These are phyloP conservation scores for Conistra vaccinii DNA, from an alignment of 2,888 invertebrate species.

Conservation along the genomic window DNA sequence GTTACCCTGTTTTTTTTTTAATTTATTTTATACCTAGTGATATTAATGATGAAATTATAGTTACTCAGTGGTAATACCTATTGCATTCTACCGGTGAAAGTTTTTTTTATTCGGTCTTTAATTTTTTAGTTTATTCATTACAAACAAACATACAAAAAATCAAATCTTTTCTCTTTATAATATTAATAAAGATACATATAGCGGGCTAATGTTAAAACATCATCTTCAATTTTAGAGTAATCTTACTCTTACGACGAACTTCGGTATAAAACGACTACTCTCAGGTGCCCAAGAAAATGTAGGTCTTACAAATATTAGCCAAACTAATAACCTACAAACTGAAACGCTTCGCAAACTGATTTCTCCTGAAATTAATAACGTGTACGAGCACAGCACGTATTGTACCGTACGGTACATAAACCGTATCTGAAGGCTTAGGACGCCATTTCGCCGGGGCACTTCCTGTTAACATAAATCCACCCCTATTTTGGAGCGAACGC, in stretches of 20 bases:
- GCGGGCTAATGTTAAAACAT: not conserved
- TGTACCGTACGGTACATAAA: slow-evolving; percentile 76
- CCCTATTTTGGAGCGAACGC: slow-evolving; percentile 77
- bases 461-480: slow-evolving; percentile 88
- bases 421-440: slow-evolving; percentile 85
- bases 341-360: slow-evolving; percentile 33
- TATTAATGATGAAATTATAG: too few relatives aligned
- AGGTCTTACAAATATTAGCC: slow-evolving; percentile 11
- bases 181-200: not conserved
- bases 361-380: slow-evolving; percentile 69
- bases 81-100: too few relatives aligned
- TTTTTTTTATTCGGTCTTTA: too few relatives aligned
- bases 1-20: not conserved
- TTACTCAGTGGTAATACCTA: too few relatives aligned
- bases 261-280: not conserved
- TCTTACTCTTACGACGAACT: not conserved
- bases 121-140: too few relatives aligned
- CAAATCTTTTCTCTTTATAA: too few relatives aligned
- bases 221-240: not conserved
- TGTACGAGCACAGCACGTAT: slow-evolving; percentile 60
- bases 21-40: too few relatives aligned
- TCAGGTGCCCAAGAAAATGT: not conserved
- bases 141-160: too few relatives aligned
- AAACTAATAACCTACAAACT: slow-evolving; percentile 26
- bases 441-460: slow-evolving; percentile 85